Percentiles rank a stretch among this genome's conserved stretches.
phyloP scores from a whole-genome alignment of 2,888 invertebrate genomes.

The Amitus sp. region DNA sequence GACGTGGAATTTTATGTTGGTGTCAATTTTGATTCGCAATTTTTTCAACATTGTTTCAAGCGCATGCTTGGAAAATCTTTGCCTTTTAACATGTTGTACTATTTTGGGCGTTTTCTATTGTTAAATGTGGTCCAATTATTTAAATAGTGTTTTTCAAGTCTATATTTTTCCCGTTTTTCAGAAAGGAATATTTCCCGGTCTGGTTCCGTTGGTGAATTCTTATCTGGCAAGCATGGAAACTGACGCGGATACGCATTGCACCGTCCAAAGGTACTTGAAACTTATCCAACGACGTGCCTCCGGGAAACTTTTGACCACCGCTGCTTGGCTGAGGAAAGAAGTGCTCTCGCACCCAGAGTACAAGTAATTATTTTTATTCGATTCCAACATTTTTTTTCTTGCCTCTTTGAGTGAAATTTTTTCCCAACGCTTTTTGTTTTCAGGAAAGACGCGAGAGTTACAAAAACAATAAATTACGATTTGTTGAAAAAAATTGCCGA shows the following conservation, averaged over 20 bases:
- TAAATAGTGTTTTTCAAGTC: background rate
- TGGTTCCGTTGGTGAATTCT: conserved; percentile 92
- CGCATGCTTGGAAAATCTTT: too few relatives aligned
- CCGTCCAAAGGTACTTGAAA: conserved; percentile 94
- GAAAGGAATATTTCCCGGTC: conserved; percentile 91
- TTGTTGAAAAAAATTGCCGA: conserved; percentile 79
- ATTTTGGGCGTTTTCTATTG: too few relatives aligned
- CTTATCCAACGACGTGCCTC: conserved; percentile 88
- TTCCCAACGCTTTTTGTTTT: conserved; percentile 31
- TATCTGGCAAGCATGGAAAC: conserved; percentile 96
- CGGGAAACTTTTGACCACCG: conserved; percentile 92
- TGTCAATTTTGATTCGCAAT: too few relatives aligned
- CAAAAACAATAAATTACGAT: conserved; percentile 91
- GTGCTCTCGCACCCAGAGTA: conserved; percentile 89
- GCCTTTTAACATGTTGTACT: too few relatives aligned
- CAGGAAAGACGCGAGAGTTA: conserved; percentile 89
- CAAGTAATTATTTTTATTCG: conserved; percentile 70
- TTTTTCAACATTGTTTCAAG: too few relatives aligned
- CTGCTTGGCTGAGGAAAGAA: conserved; percentile 93
- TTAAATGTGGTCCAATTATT: too few relatives aligned
- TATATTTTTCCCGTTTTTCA: conserved; percentile 57
- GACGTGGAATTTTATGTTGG: too few relatives aligned
- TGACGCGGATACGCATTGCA: conserved; percentile 98
- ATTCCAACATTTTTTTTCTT: too few relatives aligned
- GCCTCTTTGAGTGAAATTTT: too few relatives aligned